Percentiles rank a stretch among this genome's conserved stretches.
Evolutionary conservation across 2,888 invertebrate species (phyloP).

Genomic region (Capitulum mitella): DNA sequence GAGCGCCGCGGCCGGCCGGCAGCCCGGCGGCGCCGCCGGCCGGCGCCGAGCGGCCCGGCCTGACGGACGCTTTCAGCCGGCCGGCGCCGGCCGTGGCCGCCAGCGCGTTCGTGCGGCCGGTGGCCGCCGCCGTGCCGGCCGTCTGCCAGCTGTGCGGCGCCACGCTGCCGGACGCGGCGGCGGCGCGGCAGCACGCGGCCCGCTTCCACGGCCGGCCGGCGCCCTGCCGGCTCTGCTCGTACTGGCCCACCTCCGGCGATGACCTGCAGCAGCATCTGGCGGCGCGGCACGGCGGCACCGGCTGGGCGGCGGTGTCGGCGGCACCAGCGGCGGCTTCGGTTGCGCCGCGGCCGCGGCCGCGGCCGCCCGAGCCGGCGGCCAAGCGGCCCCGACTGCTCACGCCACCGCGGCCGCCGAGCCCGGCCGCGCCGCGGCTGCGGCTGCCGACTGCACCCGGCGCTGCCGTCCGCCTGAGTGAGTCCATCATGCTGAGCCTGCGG

Average conservation of each 20-base stretch:
- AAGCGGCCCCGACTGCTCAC: slow-evolving; percentile 65
- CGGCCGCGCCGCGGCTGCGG: slow-evolving; percentile 16
- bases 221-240: slow-evolving; percentile 56
- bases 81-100: neutral
- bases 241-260: neutral
- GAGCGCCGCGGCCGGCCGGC: neutral
- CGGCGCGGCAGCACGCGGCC: slow-evolving; percentile 60
- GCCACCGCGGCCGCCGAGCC: slow-evolving; percentile 61
- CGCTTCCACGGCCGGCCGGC: slow-evolving; percentile 66
- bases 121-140: neutral
- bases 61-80: too few relatives aligned
- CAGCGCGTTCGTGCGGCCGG: neutral
- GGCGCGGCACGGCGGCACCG: slow-evolving; percentile 37
- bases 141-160: neutral
- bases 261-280: slow-evolving; percentile 62
- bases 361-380: slow-evolving; percentile 53
- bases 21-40: neutral
- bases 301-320: slow-evolving; percentile 43
- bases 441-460: slow-evolving; percentile 38
- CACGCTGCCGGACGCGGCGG: slow-evolving; percentile 43
- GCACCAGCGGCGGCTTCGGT: slow-evolving; percentile 45
- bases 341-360: slow-evolving; percentile 47
- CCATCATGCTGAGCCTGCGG: slow-evolving; percentile 28
- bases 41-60: neutral
- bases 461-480: slow-evolving; percentile 36